Base-by-base conservation (phyloP, 53 echinoderm and acorn worm genomes). In the Antedon mediterranea region DNA sequence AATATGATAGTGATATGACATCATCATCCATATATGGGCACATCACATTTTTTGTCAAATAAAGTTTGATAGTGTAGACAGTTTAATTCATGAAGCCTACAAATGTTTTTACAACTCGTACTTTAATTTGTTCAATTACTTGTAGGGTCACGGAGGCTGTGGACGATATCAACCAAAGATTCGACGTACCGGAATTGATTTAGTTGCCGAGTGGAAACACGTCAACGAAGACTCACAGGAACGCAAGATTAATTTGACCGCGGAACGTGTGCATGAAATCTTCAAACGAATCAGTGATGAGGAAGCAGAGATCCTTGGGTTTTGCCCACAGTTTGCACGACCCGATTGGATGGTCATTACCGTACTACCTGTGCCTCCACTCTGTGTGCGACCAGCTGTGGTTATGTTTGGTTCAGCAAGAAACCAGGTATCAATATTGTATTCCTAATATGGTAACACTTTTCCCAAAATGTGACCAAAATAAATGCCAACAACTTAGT, bases 311-410 rank as follows among this genome's bases (percentile, higher is more conserved):
- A 86, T 90, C n/a, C 43, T 98, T 3, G 98, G 98, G 13, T 90
- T 98, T 90, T 90, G 90, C 74, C 98, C 92, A 20, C 90, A 89
- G 81, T 98, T 79, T 80, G 88, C 92, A 15, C 71, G 92, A n/a
- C 92, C 98, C 0, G 98, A 98, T 74, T 98, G 98, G 98, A 98
- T 98, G 92, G 88, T 98, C 79, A 81, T 85, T 37, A 98, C 98
- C 0, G 98, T 98, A 29, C 28, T 98, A 77, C 98, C 98, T 4
- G 98, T 98, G 15, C 97, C 92, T 7, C 98, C 91, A 0, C 81
- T 92, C 73, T 92, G 88, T 76, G 92, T 95, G 14, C 75, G 98
- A 26, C 98, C 92, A 11, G 92, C 98, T 4, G 98, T 97, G 20
- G 88, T 90, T 75, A 98, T 98, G 98, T 90, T 93, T 72, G 93